phyloP scores from a whole-genome alignment of 2,888 invertebrate species.

The Cephus sareptanus region DNA sequence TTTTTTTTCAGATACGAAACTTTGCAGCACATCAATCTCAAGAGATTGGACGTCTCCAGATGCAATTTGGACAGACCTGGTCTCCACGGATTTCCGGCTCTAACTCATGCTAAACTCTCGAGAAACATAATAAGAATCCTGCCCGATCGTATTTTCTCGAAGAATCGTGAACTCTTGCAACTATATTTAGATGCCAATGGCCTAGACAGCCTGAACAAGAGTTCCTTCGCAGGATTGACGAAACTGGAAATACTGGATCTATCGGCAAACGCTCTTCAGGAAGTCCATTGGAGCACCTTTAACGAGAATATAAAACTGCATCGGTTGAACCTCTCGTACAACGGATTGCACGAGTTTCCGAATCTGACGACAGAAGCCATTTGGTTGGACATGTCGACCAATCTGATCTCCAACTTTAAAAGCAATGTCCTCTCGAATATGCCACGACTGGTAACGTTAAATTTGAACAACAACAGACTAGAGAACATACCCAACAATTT shows the following conservation, averaged over 20 bases:
- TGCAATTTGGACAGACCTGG: slow-evolving; percentile 65
- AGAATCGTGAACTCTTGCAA: slow-evolving; percentile 71
- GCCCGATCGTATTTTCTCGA: slow-evolving; percentile 71
- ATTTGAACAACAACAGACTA: slow-evolving; percentile 76
- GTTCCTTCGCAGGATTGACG: slow-evolving; percentile 72
- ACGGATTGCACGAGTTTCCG: slow-evolving; percentile 44
- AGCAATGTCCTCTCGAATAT: slow-evolving; percentile 54
- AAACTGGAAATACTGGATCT: slow-evolving; percentile 74
- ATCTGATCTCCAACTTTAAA: slow-evolving; percentile 40
- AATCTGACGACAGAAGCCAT: slow-evolving; percentile 35
- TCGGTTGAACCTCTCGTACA: slow-evolving; percentile 71
- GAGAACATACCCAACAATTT: slow-evolving; percentile 73
- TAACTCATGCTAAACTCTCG: slow-evolving; percentile 71
- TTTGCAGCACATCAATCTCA: slow-evolving; percentile 48
- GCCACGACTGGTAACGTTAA: slow-evolving; percentile 71
- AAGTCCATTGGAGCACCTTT: slow-evolving; percentile 72
- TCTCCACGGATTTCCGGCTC: slow-evolving; percentile 72
- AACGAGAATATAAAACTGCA: slow-evolving; percentile 72
- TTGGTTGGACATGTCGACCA: slow-evolving; percentile 49
- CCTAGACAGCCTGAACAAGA: slow-evolving; percentile 71
- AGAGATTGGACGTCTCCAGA: slow-evolving; percentile 51
- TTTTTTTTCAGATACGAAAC: slow-evolving; percentile 43
- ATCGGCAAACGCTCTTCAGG: slow-evolving; percentile 76
- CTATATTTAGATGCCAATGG: slow-evolving; percentile 77
- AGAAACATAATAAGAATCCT: slow-evolving; percentile 75